These are phyloP conservation scores for Spondyliosoma cantharus DNA, from an alignment of 2,797 vertebrate species.

Conservation along the genomic window DNA sequence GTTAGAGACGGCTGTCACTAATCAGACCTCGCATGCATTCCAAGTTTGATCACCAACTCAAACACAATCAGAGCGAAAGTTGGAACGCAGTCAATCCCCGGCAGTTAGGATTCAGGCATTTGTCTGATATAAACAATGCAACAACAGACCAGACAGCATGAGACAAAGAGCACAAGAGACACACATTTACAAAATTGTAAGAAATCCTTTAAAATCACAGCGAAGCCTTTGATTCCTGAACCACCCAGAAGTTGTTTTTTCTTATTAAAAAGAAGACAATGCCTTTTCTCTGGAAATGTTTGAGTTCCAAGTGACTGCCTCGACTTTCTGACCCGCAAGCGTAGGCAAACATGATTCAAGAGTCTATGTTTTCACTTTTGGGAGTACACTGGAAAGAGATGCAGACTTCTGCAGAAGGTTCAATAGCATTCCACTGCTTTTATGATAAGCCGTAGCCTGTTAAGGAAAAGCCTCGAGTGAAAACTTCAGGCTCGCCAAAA, in stretches of 20 bases:
- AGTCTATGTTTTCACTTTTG: slow-evolving; percentile 44
- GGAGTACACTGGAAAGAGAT: slow-evolving; percentile 18
- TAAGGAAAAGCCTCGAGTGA: slow-evolving; percentile 68
- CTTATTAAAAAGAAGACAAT: neutral
- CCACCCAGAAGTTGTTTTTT: slow-evolving; percentile 2
- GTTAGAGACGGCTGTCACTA: slow-evolving; percentile 59
- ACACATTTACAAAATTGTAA: slow-evolving; percentile 8
- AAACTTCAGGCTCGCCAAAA: slow-evolving; percentile 57
- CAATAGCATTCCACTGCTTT: slow-evolving; percentile 76
- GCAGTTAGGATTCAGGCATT: slow-evolving; percentile 29
- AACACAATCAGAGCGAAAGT: slow-evolving; percentile 66
- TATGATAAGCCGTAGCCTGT: slow-evolving; percentile 71
- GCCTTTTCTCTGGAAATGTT: neutral
- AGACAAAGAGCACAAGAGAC: slow-evolving; percentile 3
- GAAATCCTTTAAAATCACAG: slow-evolving; percentile 30
- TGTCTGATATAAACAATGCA: slow-evolving; percentile 40
- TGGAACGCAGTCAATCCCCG: slow-evolving; percentile 49
- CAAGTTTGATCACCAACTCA: slow-evolving; percentile 73
- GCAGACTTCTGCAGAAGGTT: slow-evolving; percentile 59
- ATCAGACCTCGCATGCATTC: slow-evolving; percentile 62
- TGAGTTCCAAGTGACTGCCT: slow-evolving; percentile 11
- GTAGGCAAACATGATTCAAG: slow-evolving; percentile 19
- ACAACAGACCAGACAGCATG: slow-evolving; percentile 3
- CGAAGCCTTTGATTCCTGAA: slow-evolving; percentile 2
- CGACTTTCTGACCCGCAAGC: slow-evolving; percentile 31